A percentile compares a stretch with the other conserved stretches of the same genome.
These are phyloP conservation scores for Porites australiensis DNA, from an alignment of 64 coral and sea anemone genomes.

Conservation along the genomic window DNA sequence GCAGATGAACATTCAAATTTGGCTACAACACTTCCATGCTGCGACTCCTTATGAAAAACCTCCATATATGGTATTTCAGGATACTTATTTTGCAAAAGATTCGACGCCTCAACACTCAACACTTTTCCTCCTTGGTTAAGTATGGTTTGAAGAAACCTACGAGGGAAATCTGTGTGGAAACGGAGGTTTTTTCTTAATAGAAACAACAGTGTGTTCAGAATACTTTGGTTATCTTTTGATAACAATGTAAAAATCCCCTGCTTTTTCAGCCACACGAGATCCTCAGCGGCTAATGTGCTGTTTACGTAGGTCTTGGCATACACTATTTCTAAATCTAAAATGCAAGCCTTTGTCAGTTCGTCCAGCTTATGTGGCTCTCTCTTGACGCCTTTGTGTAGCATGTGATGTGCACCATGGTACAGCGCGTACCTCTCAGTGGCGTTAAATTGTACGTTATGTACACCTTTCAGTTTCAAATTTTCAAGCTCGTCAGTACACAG, in stretches of 20 bases:
- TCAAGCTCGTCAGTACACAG: too few relatives aligned
- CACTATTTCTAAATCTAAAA: background rate
- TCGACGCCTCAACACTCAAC: background rate
- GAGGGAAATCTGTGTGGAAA: background rate
- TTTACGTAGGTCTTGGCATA: constrained; percentile 1
- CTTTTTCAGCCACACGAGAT: constrained; percentile 1
- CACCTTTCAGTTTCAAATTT: too few relatives aligned
- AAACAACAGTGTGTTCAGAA: background rate
- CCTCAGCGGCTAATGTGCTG: background rate
- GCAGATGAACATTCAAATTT: background rate
- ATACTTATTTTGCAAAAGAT: background rate
- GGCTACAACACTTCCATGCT: background rate
- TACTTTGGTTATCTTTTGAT: background rate
- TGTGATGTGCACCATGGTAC: too few relatives aligned
- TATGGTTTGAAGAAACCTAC: background rate
- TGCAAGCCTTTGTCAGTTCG: background rate
- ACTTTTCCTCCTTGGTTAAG: constrained; percentile 29
- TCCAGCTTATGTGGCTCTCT: background rate
- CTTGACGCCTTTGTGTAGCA: background rate
- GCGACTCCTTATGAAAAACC: background rate
- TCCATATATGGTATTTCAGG: constrained; percentile 22
- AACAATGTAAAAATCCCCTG: background rate
- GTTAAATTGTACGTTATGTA: too few relatives aligned
- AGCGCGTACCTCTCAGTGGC: too few relatives aligned
- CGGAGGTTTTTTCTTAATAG: background rate